phyloP scores from a whole-genome alignment of 2,888 invertebrate genomes.

The Napeogenes inachia region DNA sequence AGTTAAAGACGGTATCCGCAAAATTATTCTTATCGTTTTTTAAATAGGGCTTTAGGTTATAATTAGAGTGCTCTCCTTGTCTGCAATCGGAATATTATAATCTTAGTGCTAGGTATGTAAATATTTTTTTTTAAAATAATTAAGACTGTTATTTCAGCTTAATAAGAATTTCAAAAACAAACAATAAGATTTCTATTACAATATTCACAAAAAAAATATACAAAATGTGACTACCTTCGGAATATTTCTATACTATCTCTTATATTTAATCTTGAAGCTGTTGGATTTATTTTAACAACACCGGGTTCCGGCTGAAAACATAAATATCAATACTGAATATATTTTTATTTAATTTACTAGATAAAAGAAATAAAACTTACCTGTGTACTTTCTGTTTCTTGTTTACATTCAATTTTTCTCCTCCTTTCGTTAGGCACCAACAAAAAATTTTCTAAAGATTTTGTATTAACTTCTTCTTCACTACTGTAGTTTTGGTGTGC shows the following conservation, averaged over 20 bases:
- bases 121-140: no score
- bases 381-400: no score
- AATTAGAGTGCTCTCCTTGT: slow-evolving; percentile 17
- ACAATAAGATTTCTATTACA: no score
- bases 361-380: no score
- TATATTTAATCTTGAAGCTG: slow-evolving; percentile 43
- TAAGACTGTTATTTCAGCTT: no score
- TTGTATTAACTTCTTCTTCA: slow-evolving; percentile 15
- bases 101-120: no score
- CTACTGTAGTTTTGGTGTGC: background rate
- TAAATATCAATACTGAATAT: slow-evolving; percentile 14
- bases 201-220: slow-evolving; percentile 4
- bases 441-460: slow-evolving; percentile 37
- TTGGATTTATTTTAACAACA: slow-evolving; percentile 28
- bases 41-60: background rate
- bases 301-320: slow-evolving; percentile 45
- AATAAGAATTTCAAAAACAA: no score
- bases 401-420: slow-evolving; percentile 7
- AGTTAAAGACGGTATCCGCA: background rate
- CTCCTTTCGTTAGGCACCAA: slow-evolving; percentile 27
- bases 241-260: slow-evolving; percentile 62
- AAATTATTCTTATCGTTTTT: slow-evolving; percentile 6
- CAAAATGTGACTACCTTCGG: slow-evolving; percentile 50
- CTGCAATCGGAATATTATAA: slow-evolving; percentile 17
- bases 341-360: no score